These are phyloP conservation scores for Caenorhabditis sp. DNA, from an alignment of 2,888 invertebrate species.

Conservation along the genomic window DNA sequence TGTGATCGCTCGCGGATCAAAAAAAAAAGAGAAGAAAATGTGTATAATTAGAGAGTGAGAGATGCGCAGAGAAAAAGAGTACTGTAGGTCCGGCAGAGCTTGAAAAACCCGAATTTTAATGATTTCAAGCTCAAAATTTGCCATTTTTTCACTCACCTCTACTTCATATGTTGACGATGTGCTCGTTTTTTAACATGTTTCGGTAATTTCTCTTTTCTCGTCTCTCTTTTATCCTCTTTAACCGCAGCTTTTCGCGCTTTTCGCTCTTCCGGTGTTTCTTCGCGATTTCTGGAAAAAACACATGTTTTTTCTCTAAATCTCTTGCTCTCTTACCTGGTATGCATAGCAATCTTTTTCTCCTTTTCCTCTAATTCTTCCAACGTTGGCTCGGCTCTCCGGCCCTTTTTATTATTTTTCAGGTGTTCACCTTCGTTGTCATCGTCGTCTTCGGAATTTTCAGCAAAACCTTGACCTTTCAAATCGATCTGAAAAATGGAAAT, in stretches of 20 bases:
- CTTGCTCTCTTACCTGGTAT: constrained; percentile 23
- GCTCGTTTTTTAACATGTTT: constrained; percentile 91
- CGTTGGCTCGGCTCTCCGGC: constrained; percentile 32
- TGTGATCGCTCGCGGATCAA: background rate
- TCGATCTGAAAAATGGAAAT: constrained; percentile 79
- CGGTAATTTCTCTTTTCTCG: constrained; percentile 85
- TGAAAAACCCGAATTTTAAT: too few relatives aligned
- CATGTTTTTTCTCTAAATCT: background rate
- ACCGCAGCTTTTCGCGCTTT: constrained; percentile 82
- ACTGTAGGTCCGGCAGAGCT: too few relatives aligned
- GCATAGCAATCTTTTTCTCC: constrained; percentile 39
- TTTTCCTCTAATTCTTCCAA: constrained; percentile 40
- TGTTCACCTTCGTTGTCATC: constrained; percentile 14
- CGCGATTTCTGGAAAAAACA: constrained; percentile 32
- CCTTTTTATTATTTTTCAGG: constrained; percentile 39
- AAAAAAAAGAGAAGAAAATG: constrained; percentile 1
- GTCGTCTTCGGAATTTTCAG: constrained; percentile 16
- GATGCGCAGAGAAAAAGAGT: too few relatives aligned
- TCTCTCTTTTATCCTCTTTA: constrained; percentile 87
- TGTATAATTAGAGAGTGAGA: too few relatives aligned
- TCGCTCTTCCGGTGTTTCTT: constrained; percentile 53
- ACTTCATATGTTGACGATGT: constrained; percentile 73
- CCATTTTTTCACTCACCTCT: background rate
- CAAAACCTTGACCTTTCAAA: constrained; percentile 78
- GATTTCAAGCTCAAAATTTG: too few relatives aligned